Conservation (phyloP, 2,797 vertebrate genomes). For the Philypnodon macrostomus region DNA sequence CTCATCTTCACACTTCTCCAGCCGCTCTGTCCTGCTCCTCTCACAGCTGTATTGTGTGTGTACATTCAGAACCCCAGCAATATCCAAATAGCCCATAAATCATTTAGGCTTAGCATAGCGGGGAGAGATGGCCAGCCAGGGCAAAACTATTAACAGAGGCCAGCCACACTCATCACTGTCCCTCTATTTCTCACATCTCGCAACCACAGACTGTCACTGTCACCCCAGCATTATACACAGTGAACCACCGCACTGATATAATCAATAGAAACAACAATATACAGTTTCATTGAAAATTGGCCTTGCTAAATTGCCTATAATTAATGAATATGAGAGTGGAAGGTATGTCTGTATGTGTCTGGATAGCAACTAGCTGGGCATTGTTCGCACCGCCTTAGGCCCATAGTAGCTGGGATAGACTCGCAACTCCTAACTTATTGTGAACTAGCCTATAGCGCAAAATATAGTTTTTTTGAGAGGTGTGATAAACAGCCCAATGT, state of each 20-base stretch:
- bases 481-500: too few species aligned
- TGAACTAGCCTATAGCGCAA: too few species aligned
- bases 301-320: too few species aligned
- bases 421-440: too few species aligned
- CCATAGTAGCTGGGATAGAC: too few species aligned
- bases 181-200: slow-evolving; percentile 23
- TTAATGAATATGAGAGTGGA: too few species aligned
- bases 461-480: too few species aligned
- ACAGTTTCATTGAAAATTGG: too few species aligned
- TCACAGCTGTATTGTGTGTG: slow-evolving; percentile 42
- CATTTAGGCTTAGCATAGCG: slow-evolving; percentile 43
- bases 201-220: slow-evolving; percentile 21
- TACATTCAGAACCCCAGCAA: slow-evolving; percentile 59
- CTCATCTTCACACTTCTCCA: slow-evolving; percentile 20
- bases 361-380: too few species aligned
- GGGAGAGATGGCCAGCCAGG: slow-evolving; percentile 49
- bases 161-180: slow-evolving; percentile 54
- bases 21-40: slow-evolving; percentile 20
- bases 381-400: too few species aligned
- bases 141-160: slow-evolving; percentile 63
- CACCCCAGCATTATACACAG: slow-evolving; percentile 4
- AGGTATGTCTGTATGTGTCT: too few species aligned
- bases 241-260: neutral
- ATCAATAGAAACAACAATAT: too few species aligned
- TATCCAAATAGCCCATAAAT: slow-evolving; percentile 76